Conservation (phyloP, 2,797 vertebrate genomes). For the Chiroxiphia lanceolata region DNA sequence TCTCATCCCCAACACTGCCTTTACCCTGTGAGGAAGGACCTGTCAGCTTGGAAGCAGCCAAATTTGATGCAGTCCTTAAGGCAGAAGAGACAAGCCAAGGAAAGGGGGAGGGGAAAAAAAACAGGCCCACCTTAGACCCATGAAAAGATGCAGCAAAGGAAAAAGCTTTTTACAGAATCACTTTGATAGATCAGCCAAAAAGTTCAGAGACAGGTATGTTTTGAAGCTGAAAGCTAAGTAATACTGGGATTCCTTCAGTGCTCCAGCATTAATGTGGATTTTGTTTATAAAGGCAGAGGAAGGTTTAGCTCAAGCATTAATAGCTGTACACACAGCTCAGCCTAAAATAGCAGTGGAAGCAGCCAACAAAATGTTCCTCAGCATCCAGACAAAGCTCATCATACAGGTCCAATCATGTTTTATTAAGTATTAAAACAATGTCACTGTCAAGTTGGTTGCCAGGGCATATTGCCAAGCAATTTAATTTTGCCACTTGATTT, state of each 20-base stretch:
- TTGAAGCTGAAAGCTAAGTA: conserved; percentile 7
- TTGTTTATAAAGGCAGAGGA: not conserved
- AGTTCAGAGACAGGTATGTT: not conserved
- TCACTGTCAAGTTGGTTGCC: not conserved
- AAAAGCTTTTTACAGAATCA: conserved; percentile 39
- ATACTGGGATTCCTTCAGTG: not conserved
- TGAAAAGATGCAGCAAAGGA: conserved; percentile 20
- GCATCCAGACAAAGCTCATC: not conserved
- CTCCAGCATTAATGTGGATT: not conserved
- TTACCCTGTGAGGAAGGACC: conserved; percentile 79
- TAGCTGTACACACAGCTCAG: not conserved
- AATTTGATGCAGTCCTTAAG: conserved; percentile 78
- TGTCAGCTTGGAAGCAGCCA: conserved; percentile 78
- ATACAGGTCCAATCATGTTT: not conserved
- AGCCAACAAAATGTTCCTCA: not conserved
- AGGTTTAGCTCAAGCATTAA: not conserved
- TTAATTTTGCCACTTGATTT: not conserved
- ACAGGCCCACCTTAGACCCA: conserved; percentile 64
- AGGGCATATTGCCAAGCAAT: not conserved
- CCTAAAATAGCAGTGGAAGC: not conserved
- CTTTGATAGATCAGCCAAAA: conserved; percentile 45
- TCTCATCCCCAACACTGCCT: conserved; percentile 80
- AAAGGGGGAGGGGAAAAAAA: conserved; percentile 45
- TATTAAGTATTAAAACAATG: not conserved
- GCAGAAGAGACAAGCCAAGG: conserved; percentile 64